Evolutionary conservation across 1,140 invertebrate genomes (phyloP).

Genomic region (Apis laboriosa): DNA sequence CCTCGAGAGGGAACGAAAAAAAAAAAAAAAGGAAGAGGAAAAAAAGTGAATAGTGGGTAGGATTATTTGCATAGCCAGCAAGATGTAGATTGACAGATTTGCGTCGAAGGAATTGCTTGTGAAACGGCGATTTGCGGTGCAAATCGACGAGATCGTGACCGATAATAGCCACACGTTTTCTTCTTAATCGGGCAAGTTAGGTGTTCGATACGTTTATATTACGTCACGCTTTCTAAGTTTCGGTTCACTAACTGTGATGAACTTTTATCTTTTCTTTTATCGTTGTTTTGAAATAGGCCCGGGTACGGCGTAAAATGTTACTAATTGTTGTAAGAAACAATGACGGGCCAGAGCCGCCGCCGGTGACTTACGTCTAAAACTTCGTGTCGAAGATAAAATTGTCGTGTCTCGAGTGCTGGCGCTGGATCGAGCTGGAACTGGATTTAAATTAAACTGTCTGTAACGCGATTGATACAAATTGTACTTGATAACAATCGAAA

Average conservation of each 20-base stretch:
- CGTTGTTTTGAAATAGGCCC: not conserved
- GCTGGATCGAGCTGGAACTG: not conserved
- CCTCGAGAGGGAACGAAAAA: not conserved
- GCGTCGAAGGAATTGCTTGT: slow-evolving; percentile 16
- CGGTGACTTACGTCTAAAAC: not conserved
- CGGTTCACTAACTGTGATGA: slow-evolving; percentile 6
- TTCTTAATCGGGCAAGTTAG: slow-evolving; percentile 35
- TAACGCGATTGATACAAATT: not conserved
- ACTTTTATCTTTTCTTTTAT: not conserved
- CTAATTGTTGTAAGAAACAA: not conserved
- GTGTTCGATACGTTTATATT: slow-evolving; percentile 23
- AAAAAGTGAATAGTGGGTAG: not conserved
- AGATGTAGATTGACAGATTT: not conserved
- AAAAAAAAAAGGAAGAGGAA: too few relatives aligned
- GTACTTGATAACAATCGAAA: not conserved
- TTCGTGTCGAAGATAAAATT: not conserved
- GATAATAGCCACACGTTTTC: slow-evolving; percentile 17
- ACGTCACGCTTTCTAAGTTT: slow-evolving; percentile 46
- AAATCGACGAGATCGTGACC: slow-evolving; percentile 9
- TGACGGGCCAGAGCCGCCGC: not conserved
- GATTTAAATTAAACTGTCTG: not conserved
- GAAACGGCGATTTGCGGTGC: slow-evolving; percentile 7
- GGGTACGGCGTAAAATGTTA: not conserved
- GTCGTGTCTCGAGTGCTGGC: not conserved
- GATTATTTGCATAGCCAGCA: not conserved